A percentile compares a stretch with the other conserved stretches of the same genome.
Conservation (phyloP, 2,113 vertebrate genomes). For the Lethenteron reissneri region DNA sequence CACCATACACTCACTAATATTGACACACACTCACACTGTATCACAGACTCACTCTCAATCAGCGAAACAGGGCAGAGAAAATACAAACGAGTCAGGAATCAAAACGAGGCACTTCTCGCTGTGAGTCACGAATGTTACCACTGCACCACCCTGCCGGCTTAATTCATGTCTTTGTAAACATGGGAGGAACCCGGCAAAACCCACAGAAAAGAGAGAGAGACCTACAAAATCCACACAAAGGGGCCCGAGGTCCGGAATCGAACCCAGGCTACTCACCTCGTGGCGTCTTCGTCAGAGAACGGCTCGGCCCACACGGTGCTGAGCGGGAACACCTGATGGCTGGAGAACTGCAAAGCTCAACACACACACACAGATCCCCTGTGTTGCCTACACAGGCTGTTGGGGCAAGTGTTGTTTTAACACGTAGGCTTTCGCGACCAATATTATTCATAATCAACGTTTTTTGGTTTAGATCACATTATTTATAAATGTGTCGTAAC, state of each 20-base stretch:
- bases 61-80: neutral
- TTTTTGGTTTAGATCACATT: no score
- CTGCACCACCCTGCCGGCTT: no score
- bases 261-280: slow-evolving; percentile 37
- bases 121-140: neutral
- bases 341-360: slow-evolving; percentile 53
- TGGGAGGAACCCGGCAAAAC: no score
- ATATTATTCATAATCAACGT: no score
- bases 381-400: neutral
- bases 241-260: no score
- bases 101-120: slow-evolving; percentile 1
- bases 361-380: neutral
- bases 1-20: neutral
- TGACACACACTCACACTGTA: neutral
- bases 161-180: no score
- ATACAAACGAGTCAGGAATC: neutral
- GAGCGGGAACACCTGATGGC: slow-evolving; percentile 77
- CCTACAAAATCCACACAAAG: no score
- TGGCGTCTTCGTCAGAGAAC: slow-evolving; percentile 51
- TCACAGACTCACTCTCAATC: neutral
- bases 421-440: no score
- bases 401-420: no score
- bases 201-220: no score
- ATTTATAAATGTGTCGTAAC: no score
- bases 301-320: slow-evolving; percentile 83